phyloP scores from a whole-genome alignment of 2,888 invertebrate species.

The Cosmopolites sordidus region DNA sequence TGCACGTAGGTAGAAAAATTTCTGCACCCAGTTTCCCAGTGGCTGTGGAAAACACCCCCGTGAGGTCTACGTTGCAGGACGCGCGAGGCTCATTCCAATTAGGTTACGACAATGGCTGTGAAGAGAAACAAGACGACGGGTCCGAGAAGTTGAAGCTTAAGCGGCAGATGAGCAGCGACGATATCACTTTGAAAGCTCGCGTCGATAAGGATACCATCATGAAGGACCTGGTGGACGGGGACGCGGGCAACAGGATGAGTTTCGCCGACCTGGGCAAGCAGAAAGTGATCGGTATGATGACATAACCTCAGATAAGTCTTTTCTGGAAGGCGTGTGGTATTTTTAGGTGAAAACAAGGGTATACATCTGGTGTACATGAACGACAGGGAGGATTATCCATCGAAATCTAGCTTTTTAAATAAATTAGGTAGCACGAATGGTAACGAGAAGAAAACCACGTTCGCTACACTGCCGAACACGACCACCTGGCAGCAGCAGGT shows the following conservation, averaged over 20 bases:
- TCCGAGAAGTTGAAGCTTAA: conserved; percentile 54
- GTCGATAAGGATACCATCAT: conserved; percentile 51
- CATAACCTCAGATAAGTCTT: no score
- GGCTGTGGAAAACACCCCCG: conserved; percentile 57
- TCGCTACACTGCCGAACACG: conserved; percentile 69
- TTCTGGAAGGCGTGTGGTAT: no score
- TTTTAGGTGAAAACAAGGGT: conserved; percentile 49
- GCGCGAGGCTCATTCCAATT: conserved; percentile 66
- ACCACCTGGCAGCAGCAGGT: conserved; percentile 73
- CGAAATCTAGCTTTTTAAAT: conserved; percentile 37
- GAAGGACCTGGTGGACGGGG: conserved; percentile 55
- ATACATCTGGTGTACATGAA: conserved; percentile 57
- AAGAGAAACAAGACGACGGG: conserved; percentile 61
- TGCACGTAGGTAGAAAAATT: conserved; percentile 51
- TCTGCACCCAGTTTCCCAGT: conserved; percentile 53
- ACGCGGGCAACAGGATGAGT: conserved; percentile 52
- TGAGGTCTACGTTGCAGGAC: conserved; percentile 73
- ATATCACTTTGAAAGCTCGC: conserved; percentile 48
- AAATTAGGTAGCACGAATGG: conserved; percentile 43
- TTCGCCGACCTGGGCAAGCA: conserved; percentile 68
- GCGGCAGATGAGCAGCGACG: conserved; percentile 59
- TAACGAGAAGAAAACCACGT: conserved; percentile 66
- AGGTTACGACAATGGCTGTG: conserved; percentile 60
- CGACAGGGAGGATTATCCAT: conserved; percentile 53
- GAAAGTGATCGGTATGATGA: conserved; percentile 39